Base-by-base conservation (phyloP, 2,797 vertebrate species). In the Crax fasciolata region DNA sequence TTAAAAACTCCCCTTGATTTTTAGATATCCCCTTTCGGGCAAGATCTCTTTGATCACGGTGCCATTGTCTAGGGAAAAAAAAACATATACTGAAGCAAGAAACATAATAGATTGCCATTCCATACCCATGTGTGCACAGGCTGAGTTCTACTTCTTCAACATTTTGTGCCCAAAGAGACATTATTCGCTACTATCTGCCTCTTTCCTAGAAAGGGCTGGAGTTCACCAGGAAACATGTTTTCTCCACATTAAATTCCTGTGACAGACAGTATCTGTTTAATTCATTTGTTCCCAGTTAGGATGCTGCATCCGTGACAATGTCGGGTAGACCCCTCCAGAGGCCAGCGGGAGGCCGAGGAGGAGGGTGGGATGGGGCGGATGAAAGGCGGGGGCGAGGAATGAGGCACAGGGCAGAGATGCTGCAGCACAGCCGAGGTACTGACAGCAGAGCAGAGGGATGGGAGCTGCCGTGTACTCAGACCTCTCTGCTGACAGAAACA, bases 241-340 rank as follows among this genome's bases (percentile, higher is more conserved):
- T 65, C 83, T 79, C 70, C 90, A 94, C 90, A 76, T 63, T 91
- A 83, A 76, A 89, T 89, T 88, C 74, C 83, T 76, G 30, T 66
- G 30, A 57, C 80, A 93, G 80, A 82, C 52, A n/a, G 54, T 82
- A 82, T 90, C 94, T 96, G 86, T 89, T 89, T 79, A 70, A 91
- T 91, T 61, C 51, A 73, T 95, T 95, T 94, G 71, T 49, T 95
- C 80, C 92, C 90, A 57, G 3, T 46, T 63, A 75, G 83, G 71
- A 84, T 63, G 59, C 80, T 6, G 4, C 39, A 52, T 90, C 86
- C 55, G 5, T 95, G 94, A 93, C 87, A 70, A 41, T 86, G 88
- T 66, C 32, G 43, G 78, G 41, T 2, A 86, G 71, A 93, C 82
- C 59, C 76, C 92, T 91, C 90, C 23, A 30, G 77, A 88, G 67